These are phyloP conservation scores for Aphidius gifuensis DNA, from an alignment of 1,140 invertebrate genomes.

Conservation along the genomic window DNA sequence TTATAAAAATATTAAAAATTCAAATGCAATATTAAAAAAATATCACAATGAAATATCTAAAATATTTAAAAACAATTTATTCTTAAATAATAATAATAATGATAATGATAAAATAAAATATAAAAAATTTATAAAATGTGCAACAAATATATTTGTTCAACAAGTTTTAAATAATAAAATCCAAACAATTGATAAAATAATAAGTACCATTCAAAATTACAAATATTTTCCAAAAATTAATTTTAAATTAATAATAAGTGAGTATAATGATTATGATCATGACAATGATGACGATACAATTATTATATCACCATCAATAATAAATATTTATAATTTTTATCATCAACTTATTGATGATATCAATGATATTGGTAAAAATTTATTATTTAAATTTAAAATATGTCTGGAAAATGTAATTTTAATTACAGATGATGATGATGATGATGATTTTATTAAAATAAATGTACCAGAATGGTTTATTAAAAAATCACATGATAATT, in stretches of 20 bases:
- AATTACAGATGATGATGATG: slow-evolving; percentile 6
- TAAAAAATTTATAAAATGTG: slow-evolving; percentile 37
- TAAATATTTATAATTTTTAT: slow-evolving; percentile 38
- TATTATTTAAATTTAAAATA: slow-evolving; percentile 44
- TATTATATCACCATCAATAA: slow-evolving; percentile 37
- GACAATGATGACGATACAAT: slow-evolving; percentile 33
- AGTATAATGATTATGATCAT: slow-evolving; percentile 19
- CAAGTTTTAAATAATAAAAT: slow-evolving; percentile 48
- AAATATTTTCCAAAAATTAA: slow-evolving; percentile 40
- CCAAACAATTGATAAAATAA: slow-evolving; percentile 43
- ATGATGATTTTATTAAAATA: slow-evolving; percentile 37
- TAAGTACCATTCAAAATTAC: slow-evolving; percentile 35
- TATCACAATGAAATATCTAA: slow-evolving; percentile 41
- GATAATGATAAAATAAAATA: slow-evolving; percentile 21
- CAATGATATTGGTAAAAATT: slow-evolving; percentile 38
- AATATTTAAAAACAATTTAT: slow-evolving; percentile 24
- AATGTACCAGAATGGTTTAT: slow-evolving; percentile 45
- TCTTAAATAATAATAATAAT: slow-evolving; percentile 17
- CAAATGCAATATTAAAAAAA: slow-evolving; percentile 29
- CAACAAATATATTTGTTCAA: slow-evolving; percentile 43
- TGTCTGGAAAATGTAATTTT: slow-evolving; percentile 14
- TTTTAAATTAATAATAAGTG: slow-evolving; percentile 29
- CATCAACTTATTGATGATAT: slow-evolving; percentile 42
- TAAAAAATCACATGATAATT: slow-evolving; percentile 34
- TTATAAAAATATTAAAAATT: slow-evolving; percentile 33